These are phyloP conservation scores for Paratrypauchen microcephalus DNA, from an alignment of 2,797 vertebrate genomes.

Conservation along the genomic window DNA sequence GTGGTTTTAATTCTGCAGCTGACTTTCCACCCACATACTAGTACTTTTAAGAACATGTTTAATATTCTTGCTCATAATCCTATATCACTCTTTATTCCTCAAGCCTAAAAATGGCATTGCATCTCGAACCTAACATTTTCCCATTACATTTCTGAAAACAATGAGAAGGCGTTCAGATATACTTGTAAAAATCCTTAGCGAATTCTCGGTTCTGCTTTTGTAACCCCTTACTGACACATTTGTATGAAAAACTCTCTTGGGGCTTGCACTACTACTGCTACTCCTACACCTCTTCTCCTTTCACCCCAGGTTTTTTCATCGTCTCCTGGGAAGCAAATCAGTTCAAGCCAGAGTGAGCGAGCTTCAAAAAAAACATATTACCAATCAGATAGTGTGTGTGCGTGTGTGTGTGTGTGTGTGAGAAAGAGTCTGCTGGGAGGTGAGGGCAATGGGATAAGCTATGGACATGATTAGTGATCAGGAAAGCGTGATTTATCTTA, in stretches of 20 bases:
- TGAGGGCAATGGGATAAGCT: conserved; percentile 42
- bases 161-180: conserved; percentile 38
- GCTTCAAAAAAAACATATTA: conserved; percentile 30
- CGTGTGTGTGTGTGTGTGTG: too few species aligned
- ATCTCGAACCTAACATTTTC: conserved; percentile 16
- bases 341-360: conserved; percentile 25
- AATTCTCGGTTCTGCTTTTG: conserved; percentile 40
- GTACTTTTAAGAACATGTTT: too few species aligned
- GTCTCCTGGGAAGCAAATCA: conserved; percentile 31
- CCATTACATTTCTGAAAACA: conserved; percentile 42
- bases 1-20: too few species aligned
- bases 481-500: conserved; percentile 55
- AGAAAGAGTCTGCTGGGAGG: conserved; percentile 27
- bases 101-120: not conserved
- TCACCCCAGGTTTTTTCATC: conserved; percentile 34
- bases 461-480: conserved; percentile 63
- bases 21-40: too few species aligned
- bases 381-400: conserved; percentile 34
- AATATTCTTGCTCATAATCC: too few species aligned
- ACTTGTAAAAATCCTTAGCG: conserved; percentile 32
- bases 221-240: conserved; percentile 42
- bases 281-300: conserved; percentile 34
- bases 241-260: conserved; percentile 40
- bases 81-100: not conserved
- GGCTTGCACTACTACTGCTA: conserved; percentile 31